Percentiles rank a stretch among this genome's conserved stretches.
Conservation (phyloP, 2,113 vertebrate genomes). For the Suricata suricatta region DNA sequence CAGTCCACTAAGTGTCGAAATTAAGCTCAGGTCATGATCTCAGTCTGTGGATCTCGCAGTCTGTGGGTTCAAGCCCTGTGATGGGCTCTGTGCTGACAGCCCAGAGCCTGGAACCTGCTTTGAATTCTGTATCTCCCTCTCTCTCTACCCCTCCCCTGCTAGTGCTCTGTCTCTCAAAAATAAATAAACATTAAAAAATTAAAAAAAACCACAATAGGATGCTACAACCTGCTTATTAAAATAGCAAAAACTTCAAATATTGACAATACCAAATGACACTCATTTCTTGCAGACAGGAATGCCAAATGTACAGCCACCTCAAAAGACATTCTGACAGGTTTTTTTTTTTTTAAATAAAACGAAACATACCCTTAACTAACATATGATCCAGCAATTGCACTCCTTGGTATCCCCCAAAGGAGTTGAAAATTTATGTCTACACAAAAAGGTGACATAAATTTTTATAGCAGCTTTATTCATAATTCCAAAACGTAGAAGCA, state of each 20-base stretch:
- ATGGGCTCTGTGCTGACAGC: too few species aligned
- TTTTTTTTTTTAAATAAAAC: background rate
- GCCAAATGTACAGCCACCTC: accelerated
- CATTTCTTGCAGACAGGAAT: background rate
- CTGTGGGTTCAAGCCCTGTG: too few species aligned
- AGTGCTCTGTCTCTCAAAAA: too few species aligned
- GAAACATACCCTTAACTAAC: background rate
- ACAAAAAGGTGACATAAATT: background rate
- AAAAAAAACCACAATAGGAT: background rate
- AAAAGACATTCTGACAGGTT: background rate
- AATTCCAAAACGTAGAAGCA: background rate
- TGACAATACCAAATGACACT: background rate
- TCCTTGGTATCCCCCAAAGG: background rate
- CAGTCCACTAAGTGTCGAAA: too few species aligned
- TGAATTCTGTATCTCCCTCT: too few species aligned
- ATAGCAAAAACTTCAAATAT: background rate
- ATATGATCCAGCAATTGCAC: background rate
- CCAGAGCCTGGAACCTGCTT: too few species aligned
- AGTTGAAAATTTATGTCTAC: background rate
- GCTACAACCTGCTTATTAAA: background rate
- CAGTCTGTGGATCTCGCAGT: too few species aligned
- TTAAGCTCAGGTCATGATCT: too few species aligned
- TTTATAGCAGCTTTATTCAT: background rate
- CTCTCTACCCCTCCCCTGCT: too few species aligned
- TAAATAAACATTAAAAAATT: too few species aligned